phyloP scores from a whole-genome alignment of 2,888 invertebrate genomes.

The Encarsia formosa region DNA sequence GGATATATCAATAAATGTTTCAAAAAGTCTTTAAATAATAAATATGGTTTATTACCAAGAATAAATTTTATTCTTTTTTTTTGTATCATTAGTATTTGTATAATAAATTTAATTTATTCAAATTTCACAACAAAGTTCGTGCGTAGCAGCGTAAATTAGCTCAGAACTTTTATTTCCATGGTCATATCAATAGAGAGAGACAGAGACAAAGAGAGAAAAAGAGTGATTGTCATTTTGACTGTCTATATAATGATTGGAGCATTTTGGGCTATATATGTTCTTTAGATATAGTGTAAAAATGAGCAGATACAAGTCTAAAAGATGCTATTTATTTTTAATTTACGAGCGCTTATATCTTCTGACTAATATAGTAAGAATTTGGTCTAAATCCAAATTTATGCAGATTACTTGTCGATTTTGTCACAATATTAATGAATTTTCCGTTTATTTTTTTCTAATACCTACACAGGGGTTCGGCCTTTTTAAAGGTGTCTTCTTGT shows the following conservation, averaged over 20 bases:
- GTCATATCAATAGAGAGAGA: slow-evolving; percentile 44
- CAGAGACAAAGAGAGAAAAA: slow-evolving; percentile 46
- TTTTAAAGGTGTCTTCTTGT: slow-evolving; percentile 23
- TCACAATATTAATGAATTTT: slow-evolving; percentile 21
- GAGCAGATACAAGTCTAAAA: slow-evolving; percentile 38
- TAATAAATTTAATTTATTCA: too few species aligned
- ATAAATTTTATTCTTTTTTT: too few species aligned
- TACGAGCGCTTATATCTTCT: slow-evolving; percentile 28
- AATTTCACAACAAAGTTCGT: slow-evolving; percentile 33
- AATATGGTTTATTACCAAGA: too few species aligned
- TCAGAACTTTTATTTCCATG: slow-evolving; percentile 33
- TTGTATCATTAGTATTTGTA: too few species aligned
- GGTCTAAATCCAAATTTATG: too few species aligned
- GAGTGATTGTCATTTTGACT: slow-evolving; percentile 49
- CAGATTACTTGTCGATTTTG: too few species aligned
- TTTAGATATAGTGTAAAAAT: slow-evolving; percentile 35
- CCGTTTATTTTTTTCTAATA: slow-evolving; percentile 13
- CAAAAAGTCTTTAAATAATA: too few species aligned
- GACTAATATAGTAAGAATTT: too few species aligned
- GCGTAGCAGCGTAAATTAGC: slow-evolving; percentile 40
- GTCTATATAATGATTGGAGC: slow-evolving; percentile 38
- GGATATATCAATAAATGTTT: too few species aligned
- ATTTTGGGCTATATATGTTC: slow-evolving; percentile 25
- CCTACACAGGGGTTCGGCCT: slow-evolving; percentile 23
- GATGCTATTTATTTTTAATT: slow-evolving; percentile 32